Base-by-base conservation (phyloP, 1,140 invertebrate genomes). In the Lutraria rhynchaena region DNA sequence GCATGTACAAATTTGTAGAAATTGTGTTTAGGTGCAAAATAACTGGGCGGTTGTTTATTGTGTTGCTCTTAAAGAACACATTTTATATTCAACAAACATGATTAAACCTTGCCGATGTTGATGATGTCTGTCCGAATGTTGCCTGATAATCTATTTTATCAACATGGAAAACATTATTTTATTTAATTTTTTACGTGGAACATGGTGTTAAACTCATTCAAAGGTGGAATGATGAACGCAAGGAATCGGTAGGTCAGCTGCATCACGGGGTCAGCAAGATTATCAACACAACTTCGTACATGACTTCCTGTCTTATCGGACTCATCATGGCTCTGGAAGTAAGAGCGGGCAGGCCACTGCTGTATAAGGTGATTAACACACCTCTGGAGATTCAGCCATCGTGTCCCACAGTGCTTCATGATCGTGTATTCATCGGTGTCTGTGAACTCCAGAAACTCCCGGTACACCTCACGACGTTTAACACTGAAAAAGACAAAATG, bases 201-300 rank as follows among this genome's bases (percentile, higher is more conserved):
- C 7, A 24, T 1, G n/a, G 71, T 75, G 71, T 82, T 82, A 71
- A 82, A 82, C 15, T 74, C 71, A 49, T 65, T 67, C 70, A 82
- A 19, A 5, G 80, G 80, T 13, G 9, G n/a, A 37, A 82, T n/a
- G 9, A 76, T 69, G 51, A 67, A 82, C 17, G 33, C 31, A 4
- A 82, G 27, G 49, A 75, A 82, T 3, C 33, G 60, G 57, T 22
- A 82, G 27, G n/a, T 65, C 29, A 75, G 44, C 15, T 51, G 4
- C 57, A 75, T 17, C 44, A 65, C 11, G 1, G 27, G 35, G 37
- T 67, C 58, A 1, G 29, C 31, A 0, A 82, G 35, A 51, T 69
- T n/a, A 0, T 58, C 5, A 19, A 0, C 3, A 44, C 71, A 77
- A 41, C 53, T 70, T 13, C 44, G 11, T 9, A 82, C 73, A 13